Percentiles rank a stretch among this genome's conserved stretches.
Conservation (phyloP, 2,888 invertebrate species). For the Agonopterix alstromeriana region DNA sequence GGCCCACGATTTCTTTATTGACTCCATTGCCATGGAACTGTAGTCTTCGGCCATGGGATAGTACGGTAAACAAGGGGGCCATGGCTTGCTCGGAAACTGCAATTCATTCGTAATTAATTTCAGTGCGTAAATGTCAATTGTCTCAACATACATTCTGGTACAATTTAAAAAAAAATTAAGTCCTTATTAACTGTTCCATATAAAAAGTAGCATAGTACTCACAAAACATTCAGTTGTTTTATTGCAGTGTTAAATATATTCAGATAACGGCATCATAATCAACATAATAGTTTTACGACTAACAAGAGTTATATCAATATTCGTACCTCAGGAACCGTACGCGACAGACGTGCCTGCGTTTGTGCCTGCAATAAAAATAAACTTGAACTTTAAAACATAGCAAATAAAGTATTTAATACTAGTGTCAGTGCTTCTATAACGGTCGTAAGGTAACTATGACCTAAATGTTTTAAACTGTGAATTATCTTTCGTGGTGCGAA, state of each 20-base stretch:
- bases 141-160: too few species aligned
- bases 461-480: background rate
- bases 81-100: too few species aligned
- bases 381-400: background rate
- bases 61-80: too few species aligned
- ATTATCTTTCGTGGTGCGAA: background rate
- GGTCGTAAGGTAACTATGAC: background rate
- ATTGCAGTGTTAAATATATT: background rate
- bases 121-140: too few species aligned
- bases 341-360: too few species aligned
- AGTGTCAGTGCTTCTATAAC: background rate
- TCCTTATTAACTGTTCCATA: background rate
- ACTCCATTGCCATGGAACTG: too few species aligned
- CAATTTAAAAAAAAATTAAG: too few species aligned
- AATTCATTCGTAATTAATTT: too few species aligned
- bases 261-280: background rate
- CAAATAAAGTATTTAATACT: background rate
- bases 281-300: background rate
- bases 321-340: too few species aligned
- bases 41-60: too few species aligned
- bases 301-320: too few species aligned
- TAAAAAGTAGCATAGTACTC: background rate
- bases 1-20: too few species aligned
- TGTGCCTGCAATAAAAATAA: background rate
- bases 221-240: constrained; percentile 1